Percentiles rank a stretch among this genome's conserved stretches.
These are phyloP conservation scores for Calliopsis andreniformis DNA, from an alignment of 1,140 invertebrate species.

Conservation along the genomic window DNA sequence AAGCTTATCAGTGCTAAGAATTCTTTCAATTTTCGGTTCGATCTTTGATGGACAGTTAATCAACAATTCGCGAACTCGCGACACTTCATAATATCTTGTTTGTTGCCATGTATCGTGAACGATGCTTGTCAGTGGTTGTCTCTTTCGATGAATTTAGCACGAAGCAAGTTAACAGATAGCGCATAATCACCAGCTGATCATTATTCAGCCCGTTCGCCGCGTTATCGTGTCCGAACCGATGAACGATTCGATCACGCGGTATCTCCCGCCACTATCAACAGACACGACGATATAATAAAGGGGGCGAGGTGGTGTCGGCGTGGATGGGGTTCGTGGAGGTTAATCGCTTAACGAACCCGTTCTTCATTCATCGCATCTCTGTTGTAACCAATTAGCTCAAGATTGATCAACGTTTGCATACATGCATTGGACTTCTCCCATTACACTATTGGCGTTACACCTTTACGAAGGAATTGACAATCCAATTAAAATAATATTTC, in stretches of 20 bases:
- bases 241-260: conserved; percentile 78
- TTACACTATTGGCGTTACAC: too few relatives aligned
- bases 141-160: conserved; percentile 56
- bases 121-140: conserved; percentile 18
- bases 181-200: conserved; percentile 78
- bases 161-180: conserved; percentile 79
- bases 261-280: conserved; percentile 77
- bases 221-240: conserved; percentile 78
- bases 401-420: background rate
- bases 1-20: too few relatives aligned
- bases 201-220: conserved; percentile 79
- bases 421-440: background rate
- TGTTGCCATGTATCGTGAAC: background rate
- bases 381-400: background rate
- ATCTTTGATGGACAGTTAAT: too few relatives aligned
- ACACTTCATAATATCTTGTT: background rate
- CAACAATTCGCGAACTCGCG: too few relatives aligned
- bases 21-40: too few relatives aligned
- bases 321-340: conserved; percentile 19
- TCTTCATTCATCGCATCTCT: background rate
- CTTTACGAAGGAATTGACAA: too few relatives aligned
- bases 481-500: too few relatives aligned
- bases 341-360: conserved; percentile 42
- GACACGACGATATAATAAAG: conserved; percentile 76
- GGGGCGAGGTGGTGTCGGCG: conserved; percentile 24